Evolutionary conservation across 2,888 invertebrate species (phyloP).

Genomic region (Drosophila phalerata): DNA sequence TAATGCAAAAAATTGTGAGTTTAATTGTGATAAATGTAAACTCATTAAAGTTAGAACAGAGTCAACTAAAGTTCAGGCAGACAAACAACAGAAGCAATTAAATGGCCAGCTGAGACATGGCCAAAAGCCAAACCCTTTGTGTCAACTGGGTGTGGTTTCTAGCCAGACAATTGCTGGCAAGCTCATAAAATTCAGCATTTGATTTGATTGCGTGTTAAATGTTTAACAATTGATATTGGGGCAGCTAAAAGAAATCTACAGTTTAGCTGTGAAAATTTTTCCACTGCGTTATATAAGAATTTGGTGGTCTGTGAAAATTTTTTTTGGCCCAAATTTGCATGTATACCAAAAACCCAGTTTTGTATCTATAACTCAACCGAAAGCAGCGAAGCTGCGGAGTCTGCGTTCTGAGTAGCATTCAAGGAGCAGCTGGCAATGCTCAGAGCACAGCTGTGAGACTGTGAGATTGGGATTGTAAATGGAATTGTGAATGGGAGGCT

Average conservation of each 20-base stretch:
- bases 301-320: slow-evolving; percentile 68
- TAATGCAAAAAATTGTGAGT: slow-evolving; percentile 10
- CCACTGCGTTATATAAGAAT: slow-evolving; percentile 74
- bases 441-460: slow-evolving; percentile 49
- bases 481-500: not conserved
- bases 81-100: slow-evolving; percentile 4
- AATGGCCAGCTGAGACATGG: not conserved
- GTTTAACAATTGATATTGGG: slow-evolving; percentile 40
- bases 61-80: slow-evolving; percentile 16
- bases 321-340: slow-evolving; percentile 76
- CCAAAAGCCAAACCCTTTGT: slow-evolving; percentile 60
- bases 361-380: slow-evolving; percentile 80
- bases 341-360: slow-evolving; percentile 79
- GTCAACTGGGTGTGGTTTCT: slow-evolving; percentile 66
- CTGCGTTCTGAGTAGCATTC: slow-evolving; percentile 80
- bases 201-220: slow-evolving; percentile 69
- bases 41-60: slow-evolving; percentile 40
- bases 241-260: slow-evolving; percentile 23
- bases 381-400: slow-evolving; percentile 79
- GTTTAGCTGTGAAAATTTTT: slow-evolving; percentile 19
- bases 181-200: slow-evolving; percentile 40
- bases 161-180: slow-evolving; percentile 46
- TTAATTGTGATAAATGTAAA: slow-evolving; percentile 21
- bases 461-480: slow-evolving; percentile 8
- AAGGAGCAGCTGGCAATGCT: slow-evolving; percentile 45